Evolutionary conservation across 1,140 invertebrate species (phyloP).

Genomic region (Monochamus saltuarius): DNA sequence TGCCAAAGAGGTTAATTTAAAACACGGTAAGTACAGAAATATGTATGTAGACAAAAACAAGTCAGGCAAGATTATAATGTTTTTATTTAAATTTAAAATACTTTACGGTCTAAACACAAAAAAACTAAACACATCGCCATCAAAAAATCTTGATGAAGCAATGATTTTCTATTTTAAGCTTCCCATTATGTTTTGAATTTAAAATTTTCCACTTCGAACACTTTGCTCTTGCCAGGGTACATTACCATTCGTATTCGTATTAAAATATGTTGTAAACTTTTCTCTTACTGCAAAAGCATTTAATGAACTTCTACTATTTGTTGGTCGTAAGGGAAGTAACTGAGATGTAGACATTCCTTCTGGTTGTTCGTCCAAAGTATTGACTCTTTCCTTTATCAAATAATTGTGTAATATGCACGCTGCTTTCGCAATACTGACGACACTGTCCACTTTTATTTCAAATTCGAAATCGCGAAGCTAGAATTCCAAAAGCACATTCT

Average conservation of each 20-base stretch:
- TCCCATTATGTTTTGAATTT: constrained; percentile 7
- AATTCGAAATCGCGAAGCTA: constrained; percentile 25
- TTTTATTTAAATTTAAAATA: background rate
- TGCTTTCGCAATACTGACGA: constrained; percentile 40
- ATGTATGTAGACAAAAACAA: constrained; percentile 9
- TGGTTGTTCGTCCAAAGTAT: constrained; percentile 24
- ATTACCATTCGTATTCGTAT: constrained; percentile 30
- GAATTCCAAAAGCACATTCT: constrained; percentile 11
- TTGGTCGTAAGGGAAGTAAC: background rate
- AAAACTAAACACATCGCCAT: no score
- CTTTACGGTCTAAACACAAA: background rate
- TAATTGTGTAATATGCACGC: constrained; percentile 47
- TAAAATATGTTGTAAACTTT: constrained; percentile 11
- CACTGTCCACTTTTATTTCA: constrained; percentile 46
- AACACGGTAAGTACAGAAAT: constrained; percentile 21
- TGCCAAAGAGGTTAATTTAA: constrained; percentile 11
- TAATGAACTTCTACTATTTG: constrained; percentile 28
- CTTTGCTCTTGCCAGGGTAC: constrained; percentile 41
- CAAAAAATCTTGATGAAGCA: constrained; percentile 9
- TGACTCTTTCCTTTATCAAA: constrained; percentile 37
- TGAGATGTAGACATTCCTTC: background rate
- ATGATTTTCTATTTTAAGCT: no score
- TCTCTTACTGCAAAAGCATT: constrained; percentile 28
- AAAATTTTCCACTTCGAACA: constrained; percentile 18
- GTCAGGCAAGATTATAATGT: constrained; percentile 11